Evolutionary conservation across 2,888 invertebrate genomes (phyloP).

Genomic region (Diarsia mendica): DNA sequence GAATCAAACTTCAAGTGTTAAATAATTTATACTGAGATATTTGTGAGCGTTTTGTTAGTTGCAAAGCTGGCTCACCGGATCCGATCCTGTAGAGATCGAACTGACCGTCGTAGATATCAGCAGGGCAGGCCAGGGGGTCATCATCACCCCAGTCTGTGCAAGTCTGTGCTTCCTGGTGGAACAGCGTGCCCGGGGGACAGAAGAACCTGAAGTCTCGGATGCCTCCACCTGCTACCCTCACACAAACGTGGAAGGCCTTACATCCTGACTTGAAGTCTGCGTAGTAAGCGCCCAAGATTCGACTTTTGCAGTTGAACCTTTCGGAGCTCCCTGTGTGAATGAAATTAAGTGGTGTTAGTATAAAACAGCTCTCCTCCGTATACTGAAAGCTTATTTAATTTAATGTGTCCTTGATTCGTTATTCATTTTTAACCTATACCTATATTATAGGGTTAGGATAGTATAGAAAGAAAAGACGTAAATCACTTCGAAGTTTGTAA

Average conservation of each 20-base stretch:
- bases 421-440: not conserved
- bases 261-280: constrained; percentile 96
- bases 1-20: not conserved
- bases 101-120: constrained; percentile 95
- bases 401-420: not conserved
- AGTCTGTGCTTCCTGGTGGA: constrained; percentile 97
- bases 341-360: constrained; percentile 12
- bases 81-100: constrained; percentile 96
- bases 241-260: constrained; percentile 97
- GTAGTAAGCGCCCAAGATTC: constrained; percentile 96
- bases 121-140: constrained; percentile 94
- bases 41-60: constrained; percentile 81
- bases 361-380: not conserved
- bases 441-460: too few relatives aligned
- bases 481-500: not conserved
- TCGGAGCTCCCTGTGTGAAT: constrained; percentile 85
- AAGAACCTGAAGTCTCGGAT: constrained; percentile 96
- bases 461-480: not conserved
- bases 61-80: constrained; percentile 91
- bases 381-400: not conserved
- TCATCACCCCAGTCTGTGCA: constrained; percentile 97
- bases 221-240: constrained; percentile 95
- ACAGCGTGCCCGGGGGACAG: constrained; percentile 97
- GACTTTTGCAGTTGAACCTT: constrained; percentile 95
- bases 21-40: constrained; percentile 32